Base-by-base conservation (phyloP, 2,797 vertebrate species). In the Gadopsis bispinosus region DNA sequence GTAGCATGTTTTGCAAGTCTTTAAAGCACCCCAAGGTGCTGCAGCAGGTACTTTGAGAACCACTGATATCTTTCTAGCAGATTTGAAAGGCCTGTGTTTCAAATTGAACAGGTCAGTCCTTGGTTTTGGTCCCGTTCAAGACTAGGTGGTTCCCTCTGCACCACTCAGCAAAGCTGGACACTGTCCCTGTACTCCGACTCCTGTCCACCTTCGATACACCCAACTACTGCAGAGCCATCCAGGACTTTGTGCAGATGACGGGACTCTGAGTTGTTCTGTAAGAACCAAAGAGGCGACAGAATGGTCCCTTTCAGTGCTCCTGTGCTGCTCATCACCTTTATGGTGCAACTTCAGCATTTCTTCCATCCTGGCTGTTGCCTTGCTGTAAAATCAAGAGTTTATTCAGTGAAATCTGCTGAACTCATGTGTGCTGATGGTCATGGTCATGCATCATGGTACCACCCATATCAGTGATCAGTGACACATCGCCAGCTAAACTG, bases 401-500 rank as follows among this genome's bases (percentile, higher is more conserved):
- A 31, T 33, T 60, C 47, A 54, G 41, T 48, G 4, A 47, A 19
- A 22, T 47, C 31, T 54, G 26, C 22, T 53, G 37, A 62, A 33
- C 19, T 1, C 11, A 1, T 31, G 1, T 45, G 41, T 47, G 11
- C 7, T 71, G 29, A 29, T 31, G 13, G 17, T 20, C 29, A 71
- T 29, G 35, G 69, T 4, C 16, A 43, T 35, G 41, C 39, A 6
- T 69, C 17, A 41, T 7, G 26, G 50, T 14, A 37, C 12, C 20
- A 48, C 31, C 43, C 31, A 55, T 4, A n/a, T 33, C 8, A 51
- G 9, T 50, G 69, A 51, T 61, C 56, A 41, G 11, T 60, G 22
- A 71, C 47, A 45, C 69, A 71, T 71, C 69, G 39, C 45, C 47
- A 39, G 14, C 33, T 19, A 70, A 13, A 62, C 19, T 22, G 19